These are phyloP conservation scores for Dolichotis patagonum DNA, from an alignment of 2,113 vertebrate genomes.

Conservation along the genomic window DNA sequence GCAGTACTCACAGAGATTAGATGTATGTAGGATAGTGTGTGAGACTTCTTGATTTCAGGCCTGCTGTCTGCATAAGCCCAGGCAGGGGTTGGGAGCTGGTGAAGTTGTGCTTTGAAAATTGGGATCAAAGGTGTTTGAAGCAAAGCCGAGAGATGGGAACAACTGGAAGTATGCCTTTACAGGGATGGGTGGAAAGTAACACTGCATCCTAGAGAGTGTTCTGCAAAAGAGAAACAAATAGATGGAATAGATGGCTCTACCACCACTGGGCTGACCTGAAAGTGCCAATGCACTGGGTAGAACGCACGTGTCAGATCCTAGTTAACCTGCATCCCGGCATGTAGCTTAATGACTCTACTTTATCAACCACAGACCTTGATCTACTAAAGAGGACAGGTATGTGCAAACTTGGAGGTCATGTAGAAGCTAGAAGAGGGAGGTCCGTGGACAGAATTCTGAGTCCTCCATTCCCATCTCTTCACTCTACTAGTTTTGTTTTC, in stretches of 20 bases:
- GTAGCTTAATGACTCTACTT: not conserved
- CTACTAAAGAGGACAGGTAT: not conserved
- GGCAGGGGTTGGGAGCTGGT: not conserved
- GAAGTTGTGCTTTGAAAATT: not conserved
- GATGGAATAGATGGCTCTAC: not conserved
- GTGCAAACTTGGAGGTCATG: not conserved
- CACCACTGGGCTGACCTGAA: not conserved
- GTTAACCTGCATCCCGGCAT: not conserved
- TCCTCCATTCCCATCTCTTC: not conserved
- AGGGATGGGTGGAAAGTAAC: not conserved
- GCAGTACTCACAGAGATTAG: not conserved
- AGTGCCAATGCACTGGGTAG: not conserved
- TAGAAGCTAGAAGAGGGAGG: not conserved
- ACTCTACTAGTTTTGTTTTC: not conserved
- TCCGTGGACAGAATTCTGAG: not conserved
- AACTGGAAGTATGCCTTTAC: not conserved
- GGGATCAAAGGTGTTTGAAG: not conserved
- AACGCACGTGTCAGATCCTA: not conserved
- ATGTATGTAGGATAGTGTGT: not conserved
- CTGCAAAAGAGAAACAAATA: conserved; percentile 13
- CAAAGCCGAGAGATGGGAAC: not conserved
- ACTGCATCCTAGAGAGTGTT: not conserved
- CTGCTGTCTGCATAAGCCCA: not conserved
- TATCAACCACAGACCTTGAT: not conserved
- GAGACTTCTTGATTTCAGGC: not conserved